Evolutionary conservation across 1,140 invertebrate genomes (phyloP).

Genomic region (Apis mellifera): DNA sequence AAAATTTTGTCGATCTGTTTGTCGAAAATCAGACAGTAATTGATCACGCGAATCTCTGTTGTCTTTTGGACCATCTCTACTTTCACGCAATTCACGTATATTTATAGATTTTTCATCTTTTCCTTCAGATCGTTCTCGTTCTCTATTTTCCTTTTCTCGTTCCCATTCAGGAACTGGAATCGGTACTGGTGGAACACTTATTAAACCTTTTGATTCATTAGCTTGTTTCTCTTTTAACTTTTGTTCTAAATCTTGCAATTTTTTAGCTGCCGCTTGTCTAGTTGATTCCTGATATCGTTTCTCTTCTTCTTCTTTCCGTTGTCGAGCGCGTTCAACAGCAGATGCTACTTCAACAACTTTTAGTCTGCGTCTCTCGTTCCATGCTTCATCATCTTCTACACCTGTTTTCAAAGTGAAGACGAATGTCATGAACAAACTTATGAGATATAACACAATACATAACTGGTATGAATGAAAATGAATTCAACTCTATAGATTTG

Average conservation of each 20-base stretch:
- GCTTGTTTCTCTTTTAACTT: conserved; percentile 82
- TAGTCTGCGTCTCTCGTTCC: conserved; percentile 86
- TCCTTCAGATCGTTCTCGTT: conserved; percentile 80
- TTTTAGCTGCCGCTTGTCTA: conserved; percentile 84
- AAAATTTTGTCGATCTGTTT: conserved; percentile 56
- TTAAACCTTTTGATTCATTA: conserved; percentile 75
- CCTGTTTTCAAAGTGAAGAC: conserved; percentile 50
- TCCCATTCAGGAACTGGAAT: conserved; percentile 83
- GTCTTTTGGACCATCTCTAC: conserved; percentile 59
- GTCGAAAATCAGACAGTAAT: conserved; percentile 57
- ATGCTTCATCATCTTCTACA: conserved; percentile 88
- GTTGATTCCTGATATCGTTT: conserved; percentile 86
- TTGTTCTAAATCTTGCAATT: conserved; percentile 84
- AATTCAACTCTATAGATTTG: neutral
- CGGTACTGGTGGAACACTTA: conserved; percentile 77
- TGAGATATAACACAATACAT: neutral
- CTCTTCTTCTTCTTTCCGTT: conserved; percentile 91
- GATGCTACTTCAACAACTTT: conserved; percentile 87
- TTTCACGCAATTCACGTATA: conserved; percentile 62
- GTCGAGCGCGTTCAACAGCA: conserved; percentile 88
- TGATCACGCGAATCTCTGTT: conserved; percentile 56
- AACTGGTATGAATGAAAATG: neutral
- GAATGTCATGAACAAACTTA: conserved; percentile 5
- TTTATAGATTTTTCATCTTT: conserved; percentile 75
- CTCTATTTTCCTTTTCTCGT: conserved; percentile 81